Base-by-base conservation (phyloP, 2,888 invertebrate genomes). In the Parascotia fuliginaria region DNA sequence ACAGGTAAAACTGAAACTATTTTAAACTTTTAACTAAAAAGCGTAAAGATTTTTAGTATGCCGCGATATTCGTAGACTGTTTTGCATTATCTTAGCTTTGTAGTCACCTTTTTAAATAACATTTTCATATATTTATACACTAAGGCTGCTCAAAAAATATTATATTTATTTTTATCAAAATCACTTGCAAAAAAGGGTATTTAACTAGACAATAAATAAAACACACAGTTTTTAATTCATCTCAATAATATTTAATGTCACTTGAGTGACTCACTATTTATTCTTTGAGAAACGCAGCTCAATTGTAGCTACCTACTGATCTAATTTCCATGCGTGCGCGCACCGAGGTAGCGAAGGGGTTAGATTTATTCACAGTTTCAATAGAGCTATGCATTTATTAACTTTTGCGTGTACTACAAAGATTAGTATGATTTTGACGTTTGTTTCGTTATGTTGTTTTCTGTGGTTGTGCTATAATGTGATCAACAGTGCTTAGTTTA, bases 271-370 rank as follows among this genome's bases (percentile, higher is more conserved):
- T 19, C 5, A 3, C 19, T 3, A 19, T 3, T 3, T 19, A 2
- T 19, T 84, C 68, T 83, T 92, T 91, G 87, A 80, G 75, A 74
- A 49, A 52, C 89, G 9, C 62, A 58, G 58, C 49, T 40, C 27
- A 47, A 55, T 65, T 60, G 60, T 65, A 65, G 83, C 87, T 90
- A 87, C 89, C 89, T 88, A 90, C 88, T 92, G 92, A 91, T 92
- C 92, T 92, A 91, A 92, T 92, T 92, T 92, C 92, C 92, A 92
- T 92, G 91, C 91, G 90, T 76, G 58, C 68, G 78, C 89, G 90
- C 50, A 51, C 84, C 75, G 77, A 81, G 75, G 80, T 75, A 82
- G 54, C 71, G 80, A 87, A 88, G 83, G 89, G 92, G 87, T 89
- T 87, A 84, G 75, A 75, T 84, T 87, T 87, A 86, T 90, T 88